Evolutionary conservation across 2,797 vertebrate genomes (phyloP).

Genomic region (Psittacula derbiana): DNA sequence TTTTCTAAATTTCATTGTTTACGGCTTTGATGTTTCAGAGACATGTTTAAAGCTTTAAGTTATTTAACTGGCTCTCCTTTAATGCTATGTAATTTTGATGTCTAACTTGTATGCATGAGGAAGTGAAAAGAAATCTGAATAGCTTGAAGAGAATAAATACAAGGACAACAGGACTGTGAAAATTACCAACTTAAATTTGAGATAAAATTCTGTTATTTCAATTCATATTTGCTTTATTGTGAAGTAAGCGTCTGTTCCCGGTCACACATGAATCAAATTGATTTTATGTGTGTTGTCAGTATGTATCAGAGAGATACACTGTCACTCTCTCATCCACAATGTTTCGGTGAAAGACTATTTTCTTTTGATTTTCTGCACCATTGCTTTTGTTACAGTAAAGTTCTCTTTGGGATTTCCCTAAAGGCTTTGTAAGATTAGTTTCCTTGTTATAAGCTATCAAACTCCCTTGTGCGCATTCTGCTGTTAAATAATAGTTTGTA

Average conservation of each 20-base stretch:
- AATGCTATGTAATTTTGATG: not conserved
- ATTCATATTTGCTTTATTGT: not conserved
- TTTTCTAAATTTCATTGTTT: not conserved
- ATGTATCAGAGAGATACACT: not conserved
- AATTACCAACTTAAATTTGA: not conserved
- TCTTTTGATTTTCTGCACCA: constrained; percentile 13
- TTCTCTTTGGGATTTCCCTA: constrained; percentile 22
- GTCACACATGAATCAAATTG: not conserved
- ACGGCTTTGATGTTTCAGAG: not conserved
- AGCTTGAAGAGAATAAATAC: not conserved
- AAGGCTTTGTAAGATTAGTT: constrained; percentile 8
- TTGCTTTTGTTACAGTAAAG: not conserved
- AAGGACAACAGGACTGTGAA: not conserved
- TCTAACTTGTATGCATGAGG: not conserved
- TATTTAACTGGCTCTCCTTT: not conserved
- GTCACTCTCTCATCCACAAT: not conserved
- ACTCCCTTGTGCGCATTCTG: constrained; percentile 17
- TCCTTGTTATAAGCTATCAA: not conserved
- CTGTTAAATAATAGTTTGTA: constrained; percentile 44
- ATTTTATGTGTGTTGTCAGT: not conserved
- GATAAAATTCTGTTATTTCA: not conserved
- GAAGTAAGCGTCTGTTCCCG: not conserved
- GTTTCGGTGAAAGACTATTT: not conserved
- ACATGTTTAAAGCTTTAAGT: not conserved
- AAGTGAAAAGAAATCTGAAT: not conserved